phyloP scores from a whole-genome alignment of 2,797 vertebrate species.

The Meda fulgida region DNA sequence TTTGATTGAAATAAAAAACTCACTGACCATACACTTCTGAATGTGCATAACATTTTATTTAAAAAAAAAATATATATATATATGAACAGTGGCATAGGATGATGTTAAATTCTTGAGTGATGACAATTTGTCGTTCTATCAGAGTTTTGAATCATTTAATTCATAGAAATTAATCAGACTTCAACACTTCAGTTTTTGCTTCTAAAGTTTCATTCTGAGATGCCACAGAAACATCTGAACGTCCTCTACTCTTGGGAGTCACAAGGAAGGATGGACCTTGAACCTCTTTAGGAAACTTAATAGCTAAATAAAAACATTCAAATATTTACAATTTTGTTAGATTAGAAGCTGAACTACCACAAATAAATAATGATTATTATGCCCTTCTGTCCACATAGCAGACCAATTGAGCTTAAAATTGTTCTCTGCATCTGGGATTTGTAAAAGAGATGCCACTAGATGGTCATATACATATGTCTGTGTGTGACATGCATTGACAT shows the following conservation, averaged over 20 bases:
- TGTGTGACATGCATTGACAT: not conserved
- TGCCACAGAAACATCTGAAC: not conserved
- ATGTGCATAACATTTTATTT: not conserved
- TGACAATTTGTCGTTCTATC: not conserved
- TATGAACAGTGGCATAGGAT: not conserved
- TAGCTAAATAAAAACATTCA: too few species aligned
- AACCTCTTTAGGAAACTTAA: not conserved
- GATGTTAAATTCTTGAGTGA: not conserved
- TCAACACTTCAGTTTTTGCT: not conserved
- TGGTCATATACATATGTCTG: conserved; percentile 13
- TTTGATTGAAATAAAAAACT: not conserved
- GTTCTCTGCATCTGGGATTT: not conserved
- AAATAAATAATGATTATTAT: not conserved
- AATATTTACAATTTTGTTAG: not conserved
- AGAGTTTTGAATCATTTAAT: not conserved
- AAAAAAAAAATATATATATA: not conserved
- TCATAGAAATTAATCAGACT: not conserved
- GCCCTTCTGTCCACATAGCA: not conserved
- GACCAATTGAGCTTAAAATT: not conserved
- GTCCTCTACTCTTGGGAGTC: not conserved
- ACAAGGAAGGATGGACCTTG: not conserved
- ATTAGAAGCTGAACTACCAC: not conserved
- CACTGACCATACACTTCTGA: not conserved
- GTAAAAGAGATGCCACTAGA: not conserved
- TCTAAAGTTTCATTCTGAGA: not conserved